These are phyloP conservation scores for Parasteatoda lunata DNA, from an alignment of 2,888 invertebrate species.

Conservation along the genomic window DNA sequence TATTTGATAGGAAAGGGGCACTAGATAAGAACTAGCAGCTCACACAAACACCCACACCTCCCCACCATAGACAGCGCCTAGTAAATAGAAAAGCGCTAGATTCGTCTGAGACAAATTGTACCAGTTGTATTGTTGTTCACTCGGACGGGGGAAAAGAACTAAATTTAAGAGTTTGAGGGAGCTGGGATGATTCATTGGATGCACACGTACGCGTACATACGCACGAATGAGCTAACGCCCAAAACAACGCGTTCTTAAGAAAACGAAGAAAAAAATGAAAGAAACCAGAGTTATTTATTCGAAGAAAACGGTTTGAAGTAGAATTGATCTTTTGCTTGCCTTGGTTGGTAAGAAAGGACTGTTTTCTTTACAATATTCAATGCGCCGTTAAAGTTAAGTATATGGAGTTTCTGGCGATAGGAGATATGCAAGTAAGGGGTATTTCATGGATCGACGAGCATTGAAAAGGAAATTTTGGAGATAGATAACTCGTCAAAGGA, in stretches of 20 bases:
- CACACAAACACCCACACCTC: slow-evolving; percentile 3
- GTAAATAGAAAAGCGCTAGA: slow-evolving; percentile 61
- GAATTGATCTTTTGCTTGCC: slow-evolving; percentile 65
- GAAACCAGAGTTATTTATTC: slow-evolving; percentile 62
- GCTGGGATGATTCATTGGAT: slow-evolving; percentile 61
- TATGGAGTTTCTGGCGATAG: slow-evolving; percentile 55
- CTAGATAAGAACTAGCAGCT: slow-evolving; percentile 44
- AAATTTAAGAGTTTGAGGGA: slow-evolving; percentile 62
- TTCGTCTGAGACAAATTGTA: slow-evolving; percentile 62
- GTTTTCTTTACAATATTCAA: slow-evolving; percentile 54
- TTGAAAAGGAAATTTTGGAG: slow-evolving; percentile 54
- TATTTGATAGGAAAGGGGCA: slow-evolving; percentile 52
- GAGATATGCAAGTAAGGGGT: slow-evolving; percentile 63
- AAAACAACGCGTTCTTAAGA: slow-evolving; percentile 39
- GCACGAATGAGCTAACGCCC: slow-evolving; percentile 32
- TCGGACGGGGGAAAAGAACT: slow-evolving; percentile 50
- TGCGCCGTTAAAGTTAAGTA: slow-evolving; percentile 65
- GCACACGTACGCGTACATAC: slow-evolving; percentile 41
- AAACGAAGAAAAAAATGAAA: slow-evolving; percentile 16
- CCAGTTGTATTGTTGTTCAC: slow-evolving; percentile 62
- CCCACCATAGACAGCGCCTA: slow-evolving; percentile 35
- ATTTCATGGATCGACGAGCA: slow-evolving; percentile 64
- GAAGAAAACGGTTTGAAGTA: slow-evolving; percentile 49
- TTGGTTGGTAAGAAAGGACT: slow-evolving; percentile 42
- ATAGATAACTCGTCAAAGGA: slow-evolving; percentile 24